Conservation (phyloP, 1,140 invertebrate species). For the Drosophila ohnishii region DNA sequence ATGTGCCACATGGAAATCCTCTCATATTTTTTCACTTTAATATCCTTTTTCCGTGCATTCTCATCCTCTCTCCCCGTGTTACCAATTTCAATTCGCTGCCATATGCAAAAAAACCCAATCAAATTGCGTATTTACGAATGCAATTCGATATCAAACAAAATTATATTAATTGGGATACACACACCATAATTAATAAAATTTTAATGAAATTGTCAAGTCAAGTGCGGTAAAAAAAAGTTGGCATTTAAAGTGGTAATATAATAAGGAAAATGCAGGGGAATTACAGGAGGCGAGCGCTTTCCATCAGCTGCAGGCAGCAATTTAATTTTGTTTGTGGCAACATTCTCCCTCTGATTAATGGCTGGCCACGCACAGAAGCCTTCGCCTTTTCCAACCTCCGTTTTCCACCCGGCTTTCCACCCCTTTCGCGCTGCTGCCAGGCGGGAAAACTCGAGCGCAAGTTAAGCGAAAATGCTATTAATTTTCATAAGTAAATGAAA, state of each 20-base stretch:
- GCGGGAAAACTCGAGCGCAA: constrained; percentile 43
- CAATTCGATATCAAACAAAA: constrained; percentile 20
- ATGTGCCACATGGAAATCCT: constrained; percentile 1
- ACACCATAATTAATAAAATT: constrained; percentile 38
- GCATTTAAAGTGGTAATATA: constrained; percentile 21
- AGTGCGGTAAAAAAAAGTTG: constrained; percentile 8
- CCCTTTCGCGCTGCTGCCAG: constrained; percentile 22
- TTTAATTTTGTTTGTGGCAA: constrained; percentile 51
- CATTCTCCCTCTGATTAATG: constrained; percentile 44
- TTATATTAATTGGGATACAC: constrained; percentile 26
- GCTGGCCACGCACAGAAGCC: constrained; percentile 39
- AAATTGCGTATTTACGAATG: constrained; percentile 13
- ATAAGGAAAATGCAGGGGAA: constrained; percentile 19
- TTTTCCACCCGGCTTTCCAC: not conserved
- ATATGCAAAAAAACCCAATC: constrained; percentile 16
- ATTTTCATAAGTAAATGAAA: constrained; percentile 68
- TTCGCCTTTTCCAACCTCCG: not conserved
- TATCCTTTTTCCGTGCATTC: not conserved
- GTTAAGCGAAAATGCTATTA: constrained; percentile 63
- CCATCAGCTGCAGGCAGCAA: constrained; percentile 48
- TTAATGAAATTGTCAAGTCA: constrained; percentile 51
- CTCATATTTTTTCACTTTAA: constrained; percentile 5
- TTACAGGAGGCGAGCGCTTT: constrained; percentile 2
- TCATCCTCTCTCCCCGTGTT: not conserved
- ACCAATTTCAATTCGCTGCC: constrained; percentile 14